Evolutionary conservation across 2,888 invertebrate genomes (phyloP), one percentile per base, ranked within the genome.

Genomic region (Morpho deidamia): DNA sequence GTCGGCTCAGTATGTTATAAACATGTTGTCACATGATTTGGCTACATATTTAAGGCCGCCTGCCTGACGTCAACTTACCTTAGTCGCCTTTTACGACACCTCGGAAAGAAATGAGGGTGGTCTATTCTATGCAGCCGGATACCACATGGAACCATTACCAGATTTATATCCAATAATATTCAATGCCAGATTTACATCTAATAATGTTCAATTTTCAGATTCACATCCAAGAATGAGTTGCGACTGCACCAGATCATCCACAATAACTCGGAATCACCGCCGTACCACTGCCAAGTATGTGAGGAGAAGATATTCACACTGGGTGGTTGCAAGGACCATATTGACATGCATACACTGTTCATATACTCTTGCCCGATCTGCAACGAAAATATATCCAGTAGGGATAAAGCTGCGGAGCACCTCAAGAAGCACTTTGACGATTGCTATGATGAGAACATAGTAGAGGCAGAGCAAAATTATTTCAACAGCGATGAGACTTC

Each of bases 361-460:
- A 62, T 69, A 7, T 86, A 84, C 67, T 66, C 75, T 0, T 88
- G 88, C 57, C 85, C 86, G 0, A 79, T 89, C 12, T 89, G 88
- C 56, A 70, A 75, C 4, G 73, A 78, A 45, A 66, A 69, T 7
- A 71, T 77, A 39, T 59, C 66, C 7, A 74, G 65, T 54, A 78
- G 76, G 51, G 51, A 70, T 1, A 70, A 74, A 7, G 76, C 77
- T 12, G 60, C 68, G 0, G 66, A 73, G 52, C 88, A 89, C 61
- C 65, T 88, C n/a, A 69, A 70, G 1, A 68, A 70, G 42, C 88
- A 88, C 69, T 87, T 83, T 58, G 76, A 73, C 51, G 69, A 79
- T 51, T 69, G 64, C 53, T 67, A 60, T 8, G 60, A 64, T 11
- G 59, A 66, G 1, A 59, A 66, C 11, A 47, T 57, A 8, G 55